phyloP scores from a whole-genome alignment of 1,140 invertebrate genomes.

The Pomacea maculata region DNA sequence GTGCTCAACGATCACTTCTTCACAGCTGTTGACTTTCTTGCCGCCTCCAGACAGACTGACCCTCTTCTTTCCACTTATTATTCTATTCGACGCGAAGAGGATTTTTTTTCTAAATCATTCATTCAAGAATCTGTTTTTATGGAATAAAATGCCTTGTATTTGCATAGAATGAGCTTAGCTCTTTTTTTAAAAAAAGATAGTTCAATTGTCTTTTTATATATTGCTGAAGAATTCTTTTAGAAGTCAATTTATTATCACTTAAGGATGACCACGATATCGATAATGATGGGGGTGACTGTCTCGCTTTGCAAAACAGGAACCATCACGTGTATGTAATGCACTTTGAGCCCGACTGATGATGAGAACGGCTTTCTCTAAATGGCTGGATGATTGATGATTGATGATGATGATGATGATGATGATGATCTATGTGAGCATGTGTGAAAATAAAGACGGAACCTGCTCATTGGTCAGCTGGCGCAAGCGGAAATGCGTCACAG shows the following conservation, averaged over 20 bases:
- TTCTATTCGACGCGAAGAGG: background rate
- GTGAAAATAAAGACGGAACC: too few species aligned
- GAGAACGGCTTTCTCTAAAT: too few species aligned
- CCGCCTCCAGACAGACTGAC: background rate
- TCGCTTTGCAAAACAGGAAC: too few species aligned
- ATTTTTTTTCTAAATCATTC: constrained; percentile 4
- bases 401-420: too few species aligned
- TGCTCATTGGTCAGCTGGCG: too few species aligned
- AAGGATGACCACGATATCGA: background rate
- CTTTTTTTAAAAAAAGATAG: background rate
- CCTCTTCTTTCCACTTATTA: background rate
- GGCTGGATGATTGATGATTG: too few species aligned
- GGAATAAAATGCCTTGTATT: background rate
- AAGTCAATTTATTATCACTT: background rate
- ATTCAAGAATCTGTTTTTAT: background rate
- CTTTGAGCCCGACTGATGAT: too few species aligned
- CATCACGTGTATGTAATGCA: too few species aligned
- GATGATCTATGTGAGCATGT: too few species aligned
- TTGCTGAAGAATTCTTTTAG: background rate
- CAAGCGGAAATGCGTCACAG: too few species aligned
- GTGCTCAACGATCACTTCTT: background rate
- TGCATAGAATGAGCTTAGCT: background rate
- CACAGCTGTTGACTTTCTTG: background rate
- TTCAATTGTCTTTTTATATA: background rate
- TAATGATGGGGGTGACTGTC: background rate